Conservation (phyloP, 2,113 vertebrate species). For the Sciurus niger region DNA sequence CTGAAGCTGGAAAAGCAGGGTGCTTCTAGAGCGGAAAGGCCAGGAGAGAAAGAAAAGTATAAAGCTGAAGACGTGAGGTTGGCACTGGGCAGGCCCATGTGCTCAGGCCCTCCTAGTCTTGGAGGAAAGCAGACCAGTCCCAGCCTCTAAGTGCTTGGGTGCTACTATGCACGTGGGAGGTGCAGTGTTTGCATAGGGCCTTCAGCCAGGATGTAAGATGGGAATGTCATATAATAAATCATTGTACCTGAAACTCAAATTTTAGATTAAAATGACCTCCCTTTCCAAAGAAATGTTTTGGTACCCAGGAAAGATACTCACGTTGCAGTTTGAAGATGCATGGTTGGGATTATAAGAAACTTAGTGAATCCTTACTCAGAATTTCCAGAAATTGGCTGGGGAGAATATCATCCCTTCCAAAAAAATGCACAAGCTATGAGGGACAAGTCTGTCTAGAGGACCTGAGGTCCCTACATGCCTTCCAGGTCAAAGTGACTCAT, state of each 20-base stretch:
- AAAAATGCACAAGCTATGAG: not conserved
- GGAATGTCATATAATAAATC: too few relatives aligned
- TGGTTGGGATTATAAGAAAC: not conserved
- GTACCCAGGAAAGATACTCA: not conserved
- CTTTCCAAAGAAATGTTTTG: too few relatives aligned
- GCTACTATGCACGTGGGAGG: too few relatives aligned
- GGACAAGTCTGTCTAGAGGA: not conserved
- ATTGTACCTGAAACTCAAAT: not conserved
- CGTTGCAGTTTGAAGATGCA: not conserved
- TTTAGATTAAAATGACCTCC: not conserved
- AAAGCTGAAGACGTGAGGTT: not conserved
- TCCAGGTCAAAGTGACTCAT: not conserved
- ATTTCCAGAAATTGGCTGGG: not conserved
- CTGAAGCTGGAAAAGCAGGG: not conserved
- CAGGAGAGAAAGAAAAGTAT: not conserved
- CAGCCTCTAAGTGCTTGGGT: fast-evolving
- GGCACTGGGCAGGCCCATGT: too few relatives aligned
- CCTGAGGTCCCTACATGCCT: too few relatives aligned
- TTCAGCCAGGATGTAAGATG: not conserved
- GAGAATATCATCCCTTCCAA: too few relatives aligned
- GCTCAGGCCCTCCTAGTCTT: not conserved
- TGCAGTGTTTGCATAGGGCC: too few relatives aligned
- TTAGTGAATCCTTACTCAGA: not conserved
- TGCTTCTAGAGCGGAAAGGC: not conserved
- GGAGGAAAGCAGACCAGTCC: not conserved